These are phyloP conservation scores for Procavia capensis DNA, from an alignment of 2,113 vertebrate species.

Conservation along the genomic window DNA sequence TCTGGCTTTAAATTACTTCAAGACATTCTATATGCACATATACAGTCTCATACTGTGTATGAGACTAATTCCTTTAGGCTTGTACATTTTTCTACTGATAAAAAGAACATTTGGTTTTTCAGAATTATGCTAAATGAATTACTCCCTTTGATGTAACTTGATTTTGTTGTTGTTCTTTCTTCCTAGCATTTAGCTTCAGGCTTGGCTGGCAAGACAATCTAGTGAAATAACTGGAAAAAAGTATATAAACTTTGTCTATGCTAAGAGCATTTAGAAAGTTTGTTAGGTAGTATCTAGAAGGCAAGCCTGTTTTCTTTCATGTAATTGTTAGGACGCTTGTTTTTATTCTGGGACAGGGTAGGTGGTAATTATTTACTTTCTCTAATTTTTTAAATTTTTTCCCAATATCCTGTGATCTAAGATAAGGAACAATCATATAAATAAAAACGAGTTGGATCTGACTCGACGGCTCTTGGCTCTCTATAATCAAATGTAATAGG, in stretches of 20 bases:
- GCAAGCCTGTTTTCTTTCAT: not conserved
- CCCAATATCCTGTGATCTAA: not conserved
- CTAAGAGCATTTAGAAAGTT: not conserved
- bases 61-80: not conserved
- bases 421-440: not conserved
- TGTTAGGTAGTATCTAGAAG: not conserved
- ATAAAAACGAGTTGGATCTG: too few relatives aligned
- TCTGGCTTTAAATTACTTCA: not conserved
- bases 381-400: not conserved
- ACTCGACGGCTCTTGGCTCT: too few relatives aligned
- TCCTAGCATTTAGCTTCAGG: not conserved
- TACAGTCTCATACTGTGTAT: not conserved
- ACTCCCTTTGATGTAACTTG: not conserved
- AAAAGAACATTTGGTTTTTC: not conserved
- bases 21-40: fast-evolving
- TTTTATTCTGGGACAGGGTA: not conserved
- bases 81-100: not conserved
- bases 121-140: not conserved
- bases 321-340: not conserved
- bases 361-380: not conserved
- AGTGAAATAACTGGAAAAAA: not conserved
- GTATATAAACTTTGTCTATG: not conserved
- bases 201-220: not conserved
- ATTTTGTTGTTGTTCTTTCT: not conserved
- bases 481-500: not conserved